Base-by-base conservation (phyloP, 2,888 invertebrate species). In the Achlya flavicornis region DNA sequence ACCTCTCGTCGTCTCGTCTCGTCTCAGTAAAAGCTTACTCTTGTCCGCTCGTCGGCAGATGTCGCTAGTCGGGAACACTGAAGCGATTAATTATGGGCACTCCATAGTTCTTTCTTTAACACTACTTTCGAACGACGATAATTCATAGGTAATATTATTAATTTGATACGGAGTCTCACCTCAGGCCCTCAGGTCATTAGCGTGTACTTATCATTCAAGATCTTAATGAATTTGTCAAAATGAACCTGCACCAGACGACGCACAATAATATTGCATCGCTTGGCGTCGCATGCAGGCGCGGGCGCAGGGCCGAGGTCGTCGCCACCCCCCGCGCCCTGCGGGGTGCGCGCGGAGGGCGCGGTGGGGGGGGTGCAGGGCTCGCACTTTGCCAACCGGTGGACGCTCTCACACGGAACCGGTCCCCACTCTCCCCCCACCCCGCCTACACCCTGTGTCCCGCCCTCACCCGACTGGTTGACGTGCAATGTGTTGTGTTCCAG, bases 301-400 rank as follows among this genome's bases (percentile, higher is more conserved):
- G 32, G 57, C 32, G 57, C 35, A 35, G 58, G 35, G 35, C 33
- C 58, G 58, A 58, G 58, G 58, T 58, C 58, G 16, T 35, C 16
- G 38, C 11, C n/a, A 8, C 58, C 58, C 3, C 58, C 33, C 58
- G n/a, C 5, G 7, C 58, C 32, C 33, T 35, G n/a, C 57, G 4
- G 3, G 12, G 58, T 3, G 33, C 33, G 12, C 32, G 6, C 14
- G 26, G 58, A 14, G 33, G 33, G 14, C n/a, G 32, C 26, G 33
- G 7, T 0, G 57, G 26, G 12, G 19, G 26, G 32, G 4, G 7
- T 4, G 7, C 6, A 33, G 58, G 33, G 58, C 33, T 32, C 3
- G 32, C 1, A 33, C 58, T 33, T 32, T 14, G 26, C 58, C 33
- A 33, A 58, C 58, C 12, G 58, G 32, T 7, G 26, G 58, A 10